These are phyloP conservation scores for Arctia plantaginis DNA, from an alignment of 2,888 invertebrate species.

Conservation along the genomic window DNA sequence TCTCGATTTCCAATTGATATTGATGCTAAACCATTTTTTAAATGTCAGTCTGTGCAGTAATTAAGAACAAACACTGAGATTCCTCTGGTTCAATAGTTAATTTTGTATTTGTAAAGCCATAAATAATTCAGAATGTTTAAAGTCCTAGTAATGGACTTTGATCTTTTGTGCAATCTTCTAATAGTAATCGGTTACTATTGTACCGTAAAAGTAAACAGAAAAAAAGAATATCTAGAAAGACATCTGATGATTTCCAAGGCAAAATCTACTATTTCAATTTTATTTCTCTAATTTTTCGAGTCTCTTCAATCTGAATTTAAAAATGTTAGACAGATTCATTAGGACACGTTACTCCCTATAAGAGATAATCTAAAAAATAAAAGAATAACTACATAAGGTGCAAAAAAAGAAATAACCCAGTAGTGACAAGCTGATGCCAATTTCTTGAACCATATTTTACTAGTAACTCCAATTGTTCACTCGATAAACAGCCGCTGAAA, in stretches of 20 bases:
- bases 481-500: constrained; percentile 75
- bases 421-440: constrained; percentile 63
- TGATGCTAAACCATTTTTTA: too few relatives aligned
- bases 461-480: constrained; percentile 62
- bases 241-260: not conserved
- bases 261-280: not conserved
- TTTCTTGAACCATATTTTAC: constrained; percentile 60
- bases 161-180: not conserved
- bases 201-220: too few relatives aligned
- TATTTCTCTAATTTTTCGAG: not conserved
- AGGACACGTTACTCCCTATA: constrained; percentile 10
- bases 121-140: not conserved
- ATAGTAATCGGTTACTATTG: not conserved
- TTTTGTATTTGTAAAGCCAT: not conserved
- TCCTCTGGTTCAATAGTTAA: not conserved
- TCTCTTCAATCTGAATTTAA: not conserved
- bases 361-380: constrained; percentile 32
- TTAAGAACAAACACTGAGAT: too few relatives aligned
- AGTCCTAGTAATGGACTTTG: not conserved
- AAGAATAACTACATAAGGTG: constrained; percentile 22
- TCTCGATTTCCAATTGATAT: too few relatives aligned
- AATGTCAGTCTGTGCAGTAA: too few relatives aligned
- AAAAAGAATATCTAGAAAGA: not conserved
- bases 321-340: not conserved
- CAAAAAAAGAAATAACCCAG: constrained; percentile 63